Conservation (phyloP, 2,797 vertebrate species). For the Mormyrops attenuatus region DNA sequence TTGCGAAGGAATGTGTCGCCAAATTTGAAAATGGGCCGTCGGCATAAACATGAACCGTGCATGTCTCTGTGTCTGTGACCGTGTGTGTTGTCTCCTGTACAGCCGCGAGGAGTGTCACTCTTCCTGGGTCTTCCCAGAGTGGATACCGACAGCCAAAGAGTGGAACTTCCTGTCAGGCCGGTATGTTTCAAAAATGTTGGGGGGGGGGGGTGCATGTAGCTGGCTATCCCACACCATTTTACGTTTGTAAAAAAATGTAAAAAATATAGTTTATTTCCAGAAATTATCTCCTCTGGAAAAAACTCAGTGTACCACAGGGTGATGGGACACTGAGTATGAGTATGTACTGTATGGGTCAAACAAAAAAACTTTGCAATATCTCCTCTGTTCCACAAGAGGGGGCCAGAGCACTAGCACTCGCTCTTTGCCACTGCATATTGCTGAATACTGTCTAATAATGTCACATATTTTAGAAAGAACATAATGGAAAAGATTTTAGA, state of each 20-base stretch:
- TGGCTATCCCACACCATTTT: neutral
- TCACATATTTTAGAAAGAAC: neutral
- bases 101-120: conserved; percentile 76
- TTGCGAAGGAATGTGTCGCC: neutral
- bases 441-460: neutral
- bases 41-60: neutral
- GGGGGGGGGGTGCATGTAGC: neutral
- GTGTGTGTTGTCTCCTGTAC: neutral
- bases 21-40: neutral
- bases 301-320: neutral
- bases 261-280: neutral
- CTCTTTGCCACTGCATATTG: neutral
- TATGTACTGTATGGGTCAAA: neutral
- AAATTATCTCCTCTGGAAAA: neutral
- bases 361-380: neutral
- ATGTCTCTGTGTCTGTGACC: neutral
- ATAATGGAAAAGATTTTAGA: neutral
- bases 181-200: conserved; percentile 47
- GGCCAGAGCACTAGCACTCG: neutral
- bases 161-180: conserved; percentile 73
- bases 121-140: conserved; percentile 82
- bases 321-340: neutral
- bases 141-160: conserved; percentile 69
- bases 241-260: neutral
- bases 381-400: neutral